Conservation (phyloP, 2,888 invertebrate genomes). For the Elysia crispata region DNA sequence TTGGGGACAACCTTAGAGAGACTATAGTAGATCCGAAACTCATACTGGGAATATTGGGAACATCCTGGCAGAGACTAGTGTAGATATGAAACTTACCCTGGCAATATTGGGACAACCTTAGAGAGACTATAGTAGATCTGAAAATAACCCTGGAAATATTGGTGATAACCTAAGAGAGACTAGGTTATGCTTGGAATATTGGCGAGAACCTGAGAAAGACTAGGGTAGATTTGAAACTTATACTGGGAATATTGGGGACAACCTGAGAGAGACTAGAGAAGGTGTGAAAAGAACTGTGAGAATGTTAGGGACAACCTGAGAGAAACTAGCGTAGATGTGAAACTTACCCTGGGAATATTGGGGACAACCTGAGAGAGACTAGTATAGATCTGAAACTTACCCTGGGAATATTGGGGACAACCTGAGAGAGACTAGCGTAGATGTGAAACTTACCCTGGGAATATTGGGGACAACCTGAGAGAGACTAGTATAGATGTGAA, state of each 20-base stretch:
- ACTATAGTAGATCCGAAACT: slow-evolving; percentile 76
- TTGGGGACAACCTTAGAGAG: slow-evolving; percentile 91
- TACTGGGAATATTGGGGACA: too few relatives aligned
- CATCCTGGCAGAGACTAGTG: too few relatives aligned
- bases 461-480: slow-evolving; percentile 91
- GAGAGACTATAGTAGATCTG: slow-evolving; percentile 82
- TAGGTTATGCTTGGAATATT: too few relatives aligned
- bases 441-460: slow-evolving; percentile 84
- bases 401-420: background rate
- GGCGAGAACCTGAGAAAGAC: slow-evolving; percentile 89
- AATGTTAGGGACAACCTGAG: too few relatives aligned
- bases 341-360: background rate
- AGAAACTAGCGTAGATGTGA: too few relatives aligned
- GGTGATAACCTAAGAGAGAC: too few relatives aligned
- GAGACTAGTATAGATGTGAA: slow-evolving; percentile 85
- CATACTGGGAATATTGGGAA: too few relatives aligned
- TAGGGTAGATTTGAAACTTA: slow-evolving; percentile 67
- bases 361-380: background rate
- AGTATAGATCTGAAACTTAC: background rate
- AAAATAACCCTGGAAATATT: too few relatives aligned
- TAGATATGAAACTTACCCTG: too few relatives aligned
- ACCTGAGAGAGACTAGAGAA: too few relatives aligned
- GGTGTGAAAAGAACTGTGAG: too few relatives aligned
- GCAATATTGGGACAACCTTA: slow-evolving; percentile 84
- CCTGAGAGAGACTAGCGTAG: background rate